Evolutionary conservation across 2,113 vertebrate genomes (phyloP), one percentile per base, ranked within the genome.

Genomic region (Ploceus nigricollis): DNA sequence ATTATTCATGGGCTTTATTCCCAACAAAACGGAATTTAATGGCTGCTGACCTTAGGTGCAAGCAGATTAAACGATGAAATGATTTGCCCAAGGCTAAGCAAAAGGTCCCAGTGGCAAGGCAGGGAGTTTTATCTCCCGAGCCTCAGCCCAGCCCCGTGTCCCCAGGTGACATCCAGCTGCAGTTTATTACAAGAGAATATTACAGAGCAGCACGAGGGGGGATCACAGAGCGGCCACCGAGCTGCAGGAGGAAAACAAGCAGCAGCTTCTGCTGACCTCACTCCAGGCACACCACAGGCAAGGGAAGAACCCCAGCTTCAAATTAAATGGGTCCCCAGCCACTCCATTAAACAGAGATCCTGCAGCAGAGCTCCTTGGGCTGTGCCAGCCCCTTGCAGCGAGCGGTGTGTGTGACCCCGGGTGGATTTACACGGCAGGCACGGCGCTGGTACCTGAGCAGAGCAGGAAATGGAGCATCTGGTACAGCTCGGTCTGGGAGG

Each of bases 311-410:
- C 96, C 96, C 95, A 89, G 96, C 93, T 96, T 70, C 95, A 93
- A 94, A 96, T 97, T 84, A 96, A 97, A 97, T 56, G 94, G 87
- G 93, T 97, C 96, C 97, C 97, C 95, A 97, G 96, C 71, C 96
- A 91, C 93, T 94, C 95, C 95, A 96, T 96, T 96, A 96, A 95
- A 64, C 85, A 90, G 93, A 68, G 95, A 92, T 47, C 63, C 85
- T 94, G 92, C 77, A 69, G 27, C 30, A 69, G 89, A 79, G 57
- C 70, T 94, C 64, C 96, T 93, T 3, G 64, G 95, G 96, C 93
- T 60, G 75, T 87, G 96, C 88, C 96, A 94, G 91, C 77, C 53
- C 92, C 10, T 57, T 10, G 40, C 86, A 81, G 94, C 4, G 25
- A 63, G 91, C 8, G 20, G 20, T 2, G 79, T 27, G 92, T 25